phyloP scores from a whole-genome alignment of 1,140 invertebrate genomes.

The Solenopsis invicta region DNA sequence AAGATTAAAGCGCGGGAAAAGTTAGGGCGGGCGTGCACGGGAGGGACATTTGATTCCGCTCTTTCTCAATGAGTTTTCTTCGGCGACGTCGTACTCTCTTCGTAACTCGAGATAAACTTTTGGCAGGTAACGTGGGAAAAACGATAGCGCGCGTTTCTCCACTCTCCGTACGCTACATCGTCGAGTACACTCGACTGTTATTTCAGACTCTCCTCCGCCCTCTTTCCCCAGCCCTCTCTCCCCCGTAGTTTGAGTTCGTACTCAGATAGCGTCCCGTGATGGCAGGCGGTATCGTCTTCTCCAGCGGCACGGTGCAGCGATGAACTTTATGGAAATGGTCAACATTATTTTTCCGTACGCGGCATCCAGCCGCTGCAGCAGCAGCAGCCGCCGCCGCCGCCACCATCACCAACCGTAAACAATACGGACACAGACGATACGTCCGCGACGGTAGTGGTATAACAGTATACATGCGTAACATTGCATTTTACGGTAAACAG shows the following conservation, averaged over 20 bases:
- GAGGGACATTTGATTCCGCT: conserved; percentile 60
- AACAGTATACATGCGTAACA: not conserved
- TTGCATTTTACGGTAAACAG: conserved; percentile 12
- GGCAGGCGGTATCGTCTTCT: conserved; percentile 58
- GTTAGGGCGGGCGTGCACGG: conserved; percentile 13
- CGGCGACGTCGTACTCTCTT: conserved; percentile 31
- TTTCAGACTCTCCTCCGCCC: conserved; percentile 44
- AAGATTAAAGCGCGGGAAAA: conserved; percentile 52
- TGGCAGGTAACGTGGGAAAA: conserved; percentile 62
- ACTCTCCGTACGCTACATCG: conserved; percentile 42
- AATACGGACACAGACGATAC: conserved; percentile 33
- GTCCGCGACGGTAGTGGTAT: not conserved
- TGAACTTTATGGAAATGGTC: conserved; percentile 65
- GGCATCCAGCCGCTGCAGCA: not conserved
- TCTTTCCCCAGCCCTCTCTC: not conserved
- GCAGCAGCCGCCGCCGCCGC: not conserved
- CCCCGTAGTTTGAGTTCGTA: conserved; percentile 52
- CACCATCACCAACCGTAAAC: conserved; percentile 23
- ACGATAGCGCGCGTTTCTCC: conserved; percentile 55
- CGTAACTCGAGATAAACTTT: conserved; percentile 63
- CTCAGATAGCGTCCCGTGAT: conserved; percentile 59
- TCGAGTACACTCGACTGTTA: conserved; percentile 63
- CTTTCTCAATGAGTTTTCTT: conserved; percentile 60
- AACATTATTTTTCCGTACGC: conserved; percentile 60
- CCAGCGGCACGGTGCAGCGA: conserved; percentile 30